Conservation (phyloP, 2,888 invertebrate species). For the Vesta saturnalis region DNA sequence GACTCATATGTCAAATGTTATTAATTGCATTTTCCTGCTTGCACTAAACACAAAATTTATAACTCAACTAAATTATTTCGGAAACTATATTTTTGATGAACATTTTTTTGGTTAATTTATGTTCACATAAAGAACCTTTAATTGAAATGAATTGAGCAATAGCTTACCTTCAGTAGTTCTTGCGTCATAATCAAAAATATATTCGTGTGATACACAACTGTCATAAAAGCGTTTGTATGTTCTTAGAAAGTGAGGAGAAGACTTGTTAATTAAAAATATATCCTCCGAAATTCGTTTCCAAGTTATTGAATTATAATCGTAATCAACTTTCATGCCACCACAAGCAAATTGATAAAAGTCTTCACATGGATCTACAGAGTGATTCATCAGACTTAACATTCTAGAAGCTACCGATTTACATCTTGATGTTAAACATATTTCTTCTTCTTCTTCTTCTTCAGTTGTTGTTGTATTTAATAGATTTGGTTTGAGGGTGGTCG, state of each 20-base stretch:
- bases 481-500: neutral
- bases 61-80: no score
- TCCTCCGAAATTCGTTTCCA: slow-evolving; percentile 39
- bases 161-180: slow-evolving; percentile 45
- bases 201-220: slow-evolving; percentile 48
- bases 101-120: no score
- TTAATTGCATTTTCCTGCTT: no score
- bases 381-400: slow-evolving; percentile 49
- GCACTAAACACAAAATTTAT: no score
- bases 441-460: slow-evolving; percentile 3
- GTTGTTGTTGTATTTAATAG: neutral
- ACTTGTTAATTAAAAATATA: slow-evolving; percentile 35
- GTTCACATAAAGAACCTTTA: no score
- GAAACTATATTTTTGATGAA: no score
- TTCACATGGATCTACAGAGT: slow-evolving; percentile 47
- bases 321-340: slow-evolving; percentile 42
- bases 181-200: slow-evolving; percentile 44
- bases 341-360: slow-evolving; percentile 54
- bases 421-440: slow-evolving; percentile 39
- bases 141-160: no score
- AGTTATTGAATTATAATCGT: slow-evolving; percentile 30
- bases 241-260: slow-evolving; percentile 22
- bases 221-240: slow-evolving; percentile 47
- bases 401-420: slow-evolving; percentile 48
- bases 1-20: no score